Evolutionary conservation across 2,797 vertebrate genomes (phyloP).

Genomic region (Zalophus californianus): DNA sequence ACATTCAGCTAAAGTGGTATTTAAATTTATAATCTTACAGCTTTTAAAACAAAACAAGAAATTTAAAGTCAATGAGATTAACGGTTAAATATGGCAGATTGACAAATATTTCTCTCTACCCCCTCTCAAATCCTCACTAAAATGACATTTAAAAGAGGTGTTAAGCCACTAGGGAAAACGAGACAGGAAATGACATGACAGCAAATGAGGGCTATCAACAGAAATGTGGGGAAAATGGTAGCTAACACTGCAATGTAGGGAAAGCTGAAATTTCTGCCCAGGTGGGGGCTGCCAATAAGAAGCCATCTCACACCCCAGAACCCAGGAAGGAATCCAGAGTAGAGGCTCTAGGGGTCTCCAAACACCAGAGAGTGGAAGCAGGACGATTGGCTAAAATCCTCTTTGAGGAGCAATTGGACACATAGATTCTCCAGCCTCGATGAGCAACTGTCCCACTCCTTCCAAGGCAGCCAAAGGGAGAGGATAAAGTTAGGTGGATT

Average conservation of each 20-base stretch:
- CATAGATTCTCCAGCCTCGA: not conserved
- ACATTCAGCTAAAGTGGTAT: not conserved
- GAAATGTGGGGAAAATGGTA: not conserved
- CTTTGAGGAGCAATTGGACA: not conserved
- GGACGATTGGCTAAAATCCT: not conserved
- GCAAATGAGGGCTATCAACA: not conserved
- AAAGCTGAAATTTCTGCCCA: not conserved
- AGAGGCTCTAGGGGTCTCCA: not conserved
- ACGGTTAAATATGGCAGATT: not conserved
- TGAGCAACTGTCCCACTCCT: not conserved
- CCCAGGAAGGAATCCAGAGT: not conserved
- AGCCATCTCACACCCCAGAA: not conserved
- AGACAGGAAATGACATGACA: not conserved
- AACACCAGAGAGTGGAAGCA: not conserved
- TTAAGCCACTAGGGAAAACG: not conserved
- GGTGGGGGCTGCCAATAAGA: not conserved
- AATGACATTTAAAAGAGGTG: not conserved
- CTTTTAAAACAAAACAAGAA: conserved; percentile 18
- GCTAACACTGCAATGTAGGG: not conserved
- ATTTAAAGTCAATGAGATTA: not conserved
- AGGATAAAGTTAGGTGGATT: not conserved
- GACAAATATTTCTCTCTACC: not conserved
- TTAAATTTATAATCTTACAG: not conserved
- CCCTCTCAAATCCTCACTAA: not conserved
- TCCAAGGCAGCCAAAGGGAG: not conserved